phyloP scores from a whole-genome alignment of 2,113 vertebrate species.

The Sterna hirundo region DNA sequence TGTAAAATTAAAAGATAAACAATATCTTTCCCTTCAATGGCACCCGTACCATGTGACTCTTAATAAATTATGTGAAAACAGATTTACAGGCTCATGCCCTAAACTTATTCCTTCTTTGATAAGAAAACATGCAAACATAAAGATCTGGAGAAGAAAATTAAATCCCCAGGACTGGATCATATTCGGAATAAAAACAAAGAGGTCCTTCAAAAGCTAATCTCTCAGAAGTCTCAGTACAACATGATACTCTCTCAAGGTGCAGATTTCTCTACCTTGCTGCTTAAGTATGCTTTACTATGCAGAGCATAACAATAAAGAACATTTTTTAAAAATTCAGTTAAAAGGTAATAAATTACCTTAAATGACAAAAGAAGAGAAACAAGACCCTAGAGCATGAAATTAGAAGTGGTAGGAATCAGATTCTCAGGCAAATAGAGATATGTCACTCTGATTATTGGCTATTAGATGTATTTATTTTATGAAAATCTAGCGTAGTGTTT shows the following conservation, averaged over 20 bases:
- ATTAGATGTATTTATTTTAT: constrained; percentile 44
- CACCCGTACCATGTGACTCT: neutral
- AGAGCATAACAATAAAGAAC: constrained; percentile 48
- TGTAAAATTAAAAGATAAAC: constrained; percentile 8
- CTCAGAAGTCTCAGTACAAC: constrained; percentile 54
- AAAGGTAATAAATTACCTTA: constrained; percentile 54
- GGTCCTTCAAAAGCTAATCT: constrained; percentile 52
- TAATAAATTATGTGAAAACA: constrained; percentile 38
- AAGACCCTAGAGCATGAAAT: constrained; percentile 32
- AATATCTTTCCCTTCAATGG: neutral
- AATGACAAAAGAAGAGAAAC: constrained; percentile 61
- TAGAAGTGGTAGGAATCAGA: constrained; percentile 51
- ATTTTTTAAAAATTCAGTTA: neutral
- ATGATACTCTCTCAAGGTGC: constrained; percentile 49
- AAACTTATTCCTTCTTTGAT: constrained; percentile 44
- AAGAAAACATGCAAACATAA: constrained; percentile 43
- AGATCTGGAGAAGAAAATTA: constrained; percentile 35
- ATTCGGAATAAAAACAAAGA: constrained; percentile 66
- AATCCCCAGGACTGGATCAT: constrained; percentile 29
- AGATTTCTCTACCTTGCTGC: constrained; percentile 42
- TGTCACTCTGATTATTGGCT: constrained; percentile 29
- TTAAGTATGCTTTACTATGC: neutral
- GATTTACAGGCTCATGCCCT: constrained; percentile 31
- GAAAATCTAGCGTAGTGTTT: constrained; percentile 18
- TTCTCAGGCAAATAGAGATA: constrained; percentile 17